These are phyloP conservation scores for Auanema sp. DNA, from an alignment of 2,888 invertebrate species.

Conservation along the genomic window DNA sequence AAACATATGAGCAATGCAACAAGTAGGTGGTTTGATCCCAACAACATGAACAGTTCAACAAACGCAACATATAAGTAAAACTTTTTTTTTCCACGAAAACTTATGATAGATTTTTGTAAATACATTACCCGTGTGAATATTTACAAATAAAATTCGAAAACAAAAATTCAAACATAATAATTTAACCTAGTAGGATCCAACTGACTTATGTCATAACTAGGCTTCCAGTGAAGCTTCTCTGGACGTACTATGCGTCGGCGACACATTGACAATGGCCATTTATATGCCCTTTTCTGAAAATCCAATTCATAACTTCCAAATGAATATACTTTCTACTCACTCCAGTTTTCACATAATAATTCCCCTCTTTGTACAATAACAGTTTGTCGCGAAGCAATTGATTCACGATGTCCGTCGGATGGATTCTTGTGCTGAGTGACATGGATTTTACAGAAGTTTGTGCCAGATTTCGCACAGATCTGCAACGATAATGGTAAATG, in stretches of 20 bases:
- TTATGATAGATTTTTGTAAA: neutral
- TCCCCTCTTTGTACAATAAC: constrained; percentile 26
- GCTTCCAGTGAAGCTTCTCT: constrained; percentile 27
- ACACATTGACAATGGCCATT: constrained; percentile 34
- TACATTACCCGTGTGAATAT: neutral
- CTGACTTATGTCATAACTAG: constrained; percentile 15
- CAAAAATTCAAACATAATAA: constrained; percentile 28
- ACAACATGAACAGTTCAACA: neutral
- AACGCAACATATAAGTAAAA: neutral
- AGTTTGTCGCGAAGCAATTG: constrained; percentile 42
- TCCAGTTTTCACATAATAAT: constrained; percentile 39
- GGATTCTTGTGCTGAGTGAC: constrained; percentile 36
- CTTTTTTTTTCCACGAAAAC: neutral
- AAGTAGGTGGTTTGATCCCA: neutral
- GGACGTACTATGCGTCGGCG: constrained; percentile 28
- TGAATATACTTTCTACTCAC: constrained; percentile 12
- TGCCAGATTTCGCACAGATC: constrained; percentile 23
- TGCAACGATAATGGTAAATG: constrained; percentile 10
- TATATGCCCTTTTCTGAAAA: constrained; percentile 37
- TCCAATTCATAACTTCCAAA: neutral
- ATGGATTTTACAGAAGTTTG: constrained; percentile 39
- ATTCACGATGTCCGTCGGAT: constrained; percentile 37
- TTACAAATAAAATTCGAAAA: constrained; percentile 1
- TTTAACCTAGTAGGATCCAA: constrained; percentile 39
- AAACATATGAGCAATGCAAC: constrained; percentile 1